A percentile compares a stretch with the other conserved stretches of the same genome.
These are phyloP conservation scores for Polypedilum pembai DNA, from an alignment of 1,140 invertebrate genomes.

Conservation along the genomic window DNA sequence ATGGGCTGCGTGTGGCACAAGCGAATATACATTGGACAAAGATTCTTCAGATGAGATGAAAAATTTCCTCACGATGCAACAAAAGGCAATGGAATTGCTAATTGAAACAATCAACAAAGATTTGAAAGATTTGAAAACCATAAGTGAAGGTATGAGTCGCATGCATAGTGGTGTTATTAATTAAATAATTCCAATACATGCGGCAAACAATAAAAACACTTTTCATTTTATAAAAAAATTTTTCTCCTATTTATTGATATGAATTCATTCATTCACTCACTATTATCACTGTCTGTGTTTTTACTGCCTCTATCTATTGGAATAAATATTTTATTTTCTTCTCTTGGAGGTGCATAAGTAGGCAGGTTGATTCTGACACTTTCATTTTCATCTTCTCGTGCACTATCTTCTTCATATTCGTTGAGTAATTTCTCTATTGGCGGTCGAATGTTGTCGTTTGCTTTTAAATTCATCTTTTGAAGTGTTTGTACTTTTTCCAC, in stretches of 20 bases:
- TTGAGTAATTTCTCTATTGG: slow-evolving; percentile 9
- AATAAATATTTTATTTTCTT: slow-evolving; percentile 13
- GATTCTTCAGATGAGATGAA: slow-evolving; percentile 57
- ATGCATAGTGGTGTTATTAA: background rate
- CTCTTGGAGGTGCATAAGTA: slow-evolving; percentile 37
- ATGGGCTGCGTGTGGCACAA: slow-evolving; percentile 44
- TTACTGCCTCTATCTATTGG: background rate
- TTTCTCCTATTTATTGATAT: no score
- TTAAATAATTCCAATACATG: background rate
- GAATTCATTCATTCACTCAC: no score
- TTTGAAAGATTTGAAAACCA: slow-evolving; percentile 66
- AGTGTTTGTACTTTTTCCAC: slow-evolving; percentile 11
- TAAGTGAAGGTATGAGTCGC: slow-evolving; percentile 61
- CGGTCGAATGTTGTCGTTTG: background rate
- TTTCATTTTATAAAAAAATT: no score
- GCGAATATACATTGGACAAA: slow-evolving; percentile 51
- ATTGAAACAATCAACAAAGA: slow-evolving; percentile 73
- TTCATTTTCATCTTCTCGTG: slow-evolving; percentile 38
- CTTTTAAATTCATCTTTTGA: background rate
- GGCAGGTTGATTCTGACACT: slow-evolving; percentile 41
- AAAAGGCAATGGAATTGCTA: slow-evolving; percentile 73
- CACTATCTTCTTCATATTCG: slow-evolving; percentile 33
- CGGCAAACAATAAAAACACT: no score
- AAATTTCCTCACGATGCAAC: slow-evolving; percentile 72
- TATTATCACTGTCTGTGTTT: no score